Conservation (phyloP, 2,888 invertebrate genomes). For the Phragmatobia fuliginosa region DNA sequence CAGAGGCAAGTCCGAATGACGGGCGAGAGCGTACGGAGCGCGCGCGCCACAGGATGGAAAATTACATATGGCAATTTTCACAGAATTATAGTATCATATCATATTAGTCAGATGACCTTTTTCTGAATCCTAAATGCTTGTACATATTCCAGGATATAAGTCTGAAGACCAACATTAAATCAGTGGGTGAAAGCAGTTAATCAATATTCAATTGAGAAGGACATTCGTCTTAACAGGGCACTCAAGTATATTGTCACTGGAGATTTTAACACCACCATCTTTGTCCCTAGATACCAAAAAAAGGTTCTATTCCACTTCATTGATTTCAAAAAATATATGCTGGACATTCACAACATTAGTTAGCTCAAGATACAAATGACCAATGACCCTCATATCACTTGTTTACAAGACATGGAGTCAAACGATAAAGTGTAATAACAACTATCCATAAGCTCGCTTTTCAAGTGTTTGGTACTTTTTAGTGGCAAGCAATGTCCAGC, state of each 20-base stretch:
- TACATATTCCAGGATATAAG: too few species aligned
- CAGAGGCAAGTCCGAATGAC: too few species aligned
- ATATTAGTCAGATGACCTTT: too few species aligned
- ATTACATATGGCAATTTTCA: too few species aligned
- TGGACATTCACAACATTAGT: constrained; percentile 40
- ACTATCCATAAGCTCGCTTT: constrained; percentile 7
- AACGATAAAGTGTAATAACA: constrained; percentile 9
- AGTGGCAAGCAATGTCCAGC: constrained; percentile 13
- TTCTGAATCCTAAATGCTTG: too few species aligned
- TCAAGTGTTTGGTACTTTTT: constrained; percentile 16
- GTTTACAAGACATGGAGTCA: constrained; percentile 25
- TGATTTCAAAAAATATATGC: neutral
- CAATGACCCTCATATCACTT: constrained; percentile 37
- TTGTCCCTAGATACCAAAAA: neutral
- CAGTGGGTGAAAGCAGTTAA: too few species aligned
- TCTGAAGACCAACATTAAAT: neutral
- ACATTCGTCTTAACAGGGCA: neutral
- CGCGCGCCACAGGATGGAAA: too few species aligned
- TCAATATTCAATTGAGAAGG: neutral
- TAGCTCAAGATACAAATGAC: constrained; percentile 34
- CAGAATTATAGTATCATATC: too few species aligned
- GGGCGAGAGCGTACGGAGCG: too few species aligned
- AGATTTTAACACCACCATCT: neutral
- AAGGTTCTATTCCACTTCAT: neutral
- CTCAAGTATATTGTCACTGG: neutral